These are phyloP conservation scores for Galleria mellonella DNA, from an alignment of 1,140 invertebrate species.

Conservation along the genomic window DNA sequence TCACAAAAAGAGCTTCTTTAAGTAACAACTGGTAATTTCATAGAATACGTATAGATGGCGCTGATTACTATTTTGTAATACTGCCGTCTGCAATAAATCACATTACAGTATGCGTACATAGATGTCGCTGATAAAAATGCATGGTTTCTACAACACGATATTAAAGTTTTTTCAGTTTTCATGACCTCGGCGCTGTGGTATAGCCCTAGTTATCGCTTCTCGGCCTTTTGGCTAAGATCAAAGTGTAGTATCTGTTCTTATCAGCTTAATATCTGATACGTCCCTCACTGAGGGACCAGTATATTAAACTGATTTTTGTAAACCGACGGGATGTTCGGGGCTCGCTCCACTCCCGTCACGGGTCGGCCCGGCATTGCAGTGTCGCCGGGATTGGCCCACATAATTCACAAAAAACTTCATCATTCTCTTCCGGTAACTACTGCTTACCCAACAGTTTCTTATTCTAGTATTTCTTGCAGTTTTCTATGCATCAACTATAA, in stretches of 20 bases:
- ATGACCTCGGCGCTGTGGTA: not conserved
- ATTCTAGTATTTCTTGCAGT: too few species aligned
- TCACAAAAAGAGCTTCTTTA: too few species aligned
- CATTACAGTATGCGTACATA: too few species aligned
- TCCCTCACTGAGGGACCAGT: conserved; percentile 2
- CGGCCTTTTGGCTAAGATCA: conserved; percentile 3
- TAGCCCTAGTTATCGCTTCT: not conserved
- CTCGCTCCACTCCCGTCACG: conserved; percentile 2
- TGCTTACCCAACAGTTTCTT: too few species aligned
- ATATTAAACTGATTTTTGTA: conserved; percentile 4
- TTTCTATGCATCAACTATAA: too few species aligned
- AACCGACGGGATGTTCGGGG: conserved; percentile 1
- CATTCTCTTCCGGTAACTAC: too few species aligned
- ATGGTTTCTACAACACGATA: not conserved
- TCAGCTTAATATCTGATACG: conserved; percentile 2
- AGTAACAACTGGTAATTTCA: too few species aligned
- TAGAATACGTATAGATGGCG: too few species aligned
- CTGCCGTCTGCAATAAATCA: too few species aligned
- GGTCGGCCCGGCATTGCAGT: conserved; percentile 3
- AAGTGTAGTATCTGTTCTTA: conserved; percentile 3
- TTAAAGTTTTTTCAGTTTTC: not conserved
- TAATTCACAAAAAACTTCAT: too few species aligned
- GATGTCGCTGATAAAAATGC: not conserved
- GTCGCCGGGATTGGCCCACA: conserved; percentile 1
- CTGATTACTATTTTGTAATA: too few species aligned